phyloP scores from a whole-genome alignment of 2,113 vertebrate genomes.

The Sialia sialis region DNA sequence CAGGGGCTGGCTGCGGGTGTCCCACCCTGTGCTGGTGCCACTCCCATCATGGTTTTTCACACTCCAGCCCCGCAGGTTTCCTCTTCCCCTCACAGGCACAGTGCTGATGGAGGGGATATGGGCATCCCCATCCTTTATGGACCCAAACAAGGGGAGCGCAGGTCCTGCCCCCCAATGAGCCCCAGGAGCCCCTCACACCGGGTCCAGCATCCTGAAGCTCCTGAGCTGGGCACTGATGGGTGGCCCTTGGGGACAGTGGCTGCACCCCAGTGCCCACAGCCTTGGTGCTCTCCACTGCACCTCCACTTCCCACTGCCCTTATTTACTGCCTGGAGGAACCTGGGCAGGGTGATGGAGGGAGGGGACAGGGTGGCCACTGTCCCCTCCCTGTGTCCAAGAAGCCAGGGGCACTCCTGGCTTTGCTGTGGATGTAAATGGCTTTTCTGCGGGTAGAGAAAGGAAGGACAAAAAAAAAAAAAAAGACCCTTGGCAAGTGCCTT shows the following conservation, averaged over 20 bases:
- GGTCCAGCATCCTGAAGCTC: neutral
- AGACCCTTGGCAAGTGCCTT: neutral
- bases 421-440: neutral
- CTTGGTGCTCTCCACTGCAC: neutral
- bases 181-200: neutral
- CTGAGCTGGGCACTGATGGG: rapidly evolving
- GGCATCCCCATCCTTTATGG: neutral
- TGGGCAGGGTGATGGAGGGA: neutral
- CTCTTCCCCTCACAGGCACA: neutral
- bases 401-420: rapidly evolving
- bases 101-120: rapidly evolving
- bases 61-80: neutral
- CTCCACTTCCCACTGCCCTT: neutral
- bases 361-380: rapidly evolving
- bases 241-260: neutral
- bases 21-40: rapidly evolving
- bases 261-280: neutral
- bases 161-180: neutral
- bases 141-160: neutral
- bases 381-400: rapidly evolving
- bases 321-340: neutral
- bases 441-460: rapidly evolving
- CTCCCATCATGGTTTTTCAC: neutral
- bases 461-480: neutral
- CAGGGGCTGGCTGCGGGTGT: neutral